Percentiles rank a stretch among this genome's conserved stretches.
Conservation (phyloP, 2,888 invertebrate species). For the Julus scanicus region DNA sequence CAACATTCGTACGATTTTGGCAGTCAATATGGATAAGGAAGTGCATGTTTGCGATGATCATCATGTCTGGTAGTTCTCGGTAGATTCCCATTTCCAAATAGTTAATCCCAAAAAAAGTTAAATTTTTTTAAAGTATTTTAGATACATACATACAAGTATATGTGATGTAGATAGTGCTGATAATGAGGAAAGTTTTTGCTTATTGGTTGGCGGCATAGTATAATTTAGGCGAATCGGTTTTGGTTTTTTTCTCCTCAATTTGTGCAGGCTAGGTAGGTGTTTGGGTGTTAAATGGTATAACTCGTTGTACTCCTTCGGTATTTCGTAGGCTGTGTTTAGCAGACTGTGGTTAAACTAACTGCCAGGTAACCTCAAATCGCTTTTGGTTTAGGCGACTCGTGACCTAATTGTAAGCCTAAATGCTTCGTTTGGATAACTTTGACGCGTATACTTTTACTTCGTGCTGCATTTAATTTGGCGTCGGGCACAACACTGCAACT, state of each 20-base stretch:
- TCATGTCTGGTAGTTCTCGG: background rate
- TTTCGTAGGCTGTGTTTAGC: background rate
- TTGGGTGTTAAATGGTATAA: background rate
- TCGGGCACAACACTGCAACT: background rate
- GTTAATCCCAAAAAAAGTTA: background rate
- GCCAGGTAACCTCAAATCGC: constrained; percentile 41
- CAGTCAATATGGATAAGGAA: constrained; percentile 5
- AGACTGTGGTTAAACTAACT: background rate
- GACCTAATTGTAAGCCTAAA: constrained; percentile 9
- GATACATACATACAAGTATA: background rate
- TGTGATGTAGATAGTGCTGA: background rate
- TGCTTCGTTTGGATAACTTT: background rate
- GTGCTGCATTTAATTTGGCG: background rate
- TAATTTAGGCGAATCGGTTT: background rate
- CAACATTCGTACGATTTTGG: background rate
- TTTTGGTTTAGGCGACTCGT: background rate
- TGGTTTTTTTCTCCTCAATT: background rate
- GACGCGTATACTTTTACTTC: background rate
- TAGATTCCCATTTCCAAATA: background rate
- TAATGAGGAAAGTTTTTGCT: background rate
- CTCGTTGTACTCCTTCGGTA: background rate
- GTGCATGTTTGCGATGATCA: background rate
- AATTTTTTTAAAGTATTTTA: background rate
- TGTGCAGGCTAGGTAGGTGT: constrained; percentile 3
- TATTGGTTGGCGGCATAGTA: background rate